Conservation (phyloP, 1,140 invertebrate species). For the Diorhabda sublineata region DNA sequence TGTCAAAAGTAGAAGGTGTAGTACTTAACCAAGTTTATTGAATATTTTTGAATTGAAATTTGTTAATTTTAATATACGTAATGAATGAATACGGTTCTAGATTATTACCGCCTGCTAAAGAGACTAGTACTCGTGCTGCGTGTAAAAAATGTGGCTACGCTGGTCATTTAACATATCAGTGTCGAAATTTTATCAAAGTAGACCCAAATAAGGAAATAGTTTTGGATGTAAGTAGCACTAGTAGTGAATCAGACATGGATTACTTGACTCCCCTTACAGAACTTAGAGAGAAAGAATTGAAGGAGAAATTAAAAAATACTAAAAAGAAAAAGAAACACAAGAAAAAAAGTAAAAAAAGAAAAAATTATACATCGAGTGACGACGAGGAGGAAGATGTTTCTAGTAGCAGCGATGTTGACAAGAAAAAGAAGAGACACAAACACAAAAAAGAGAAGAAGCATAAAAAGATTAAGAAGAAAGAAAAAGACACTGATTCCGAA, state of each 20-base stretch:
- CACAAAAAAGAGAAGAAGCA: background rate
- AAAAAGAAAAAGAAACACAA: slow-evolving; percentile 48
- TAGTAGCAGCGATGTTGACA: slow-evolving; percentile 21
- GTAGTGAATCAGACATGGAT: slow-evolving; percentile 80
- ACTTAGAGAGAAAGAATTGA: slow-evolving; percentile 71
- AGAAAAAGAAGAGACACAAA: slow-evolving; percentile 9
- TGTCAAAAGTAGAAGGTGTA: no score
- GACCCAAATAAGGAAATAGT: slow-evolving; percentile 85
- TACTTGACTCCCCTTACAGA: slow-evolving; percentile 78
- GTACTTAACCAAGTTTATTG: no score
- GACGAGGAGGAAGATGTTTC: slow-evolving; percentile 14
- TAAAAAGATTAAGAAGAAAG: background rate
- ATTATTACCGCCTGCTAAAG: slow-evolving; percentile 55
- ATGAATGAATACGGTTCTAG: slow-evolving; percentile 39
- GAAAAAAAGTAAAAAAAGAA: slow-evolving; percentile 27
- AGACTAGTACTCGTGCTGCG: slow-evolving; percentile 66
- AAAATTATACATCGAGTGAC: slow-evolving; percentile 14
- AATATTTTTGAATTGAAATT: no score
- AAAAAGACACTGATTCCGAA: background rate
- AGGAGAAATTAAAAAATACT: slow-evolving; percentile 57
- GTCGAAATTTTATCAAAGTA: slow-evolving; percentile 91
- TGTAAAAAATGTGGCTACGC: slow-evolving; percentile 93
- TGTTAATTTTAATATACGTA: background rate
- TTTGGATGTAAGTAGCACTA: slow-evolving; percentile 92
- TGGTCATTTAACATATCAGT: slow-evolving; percentile 94